Evolutionary conservation across 2,888 invertebrate species (phyloP).

Genomic region (Folsomia manolachei): DNA sequence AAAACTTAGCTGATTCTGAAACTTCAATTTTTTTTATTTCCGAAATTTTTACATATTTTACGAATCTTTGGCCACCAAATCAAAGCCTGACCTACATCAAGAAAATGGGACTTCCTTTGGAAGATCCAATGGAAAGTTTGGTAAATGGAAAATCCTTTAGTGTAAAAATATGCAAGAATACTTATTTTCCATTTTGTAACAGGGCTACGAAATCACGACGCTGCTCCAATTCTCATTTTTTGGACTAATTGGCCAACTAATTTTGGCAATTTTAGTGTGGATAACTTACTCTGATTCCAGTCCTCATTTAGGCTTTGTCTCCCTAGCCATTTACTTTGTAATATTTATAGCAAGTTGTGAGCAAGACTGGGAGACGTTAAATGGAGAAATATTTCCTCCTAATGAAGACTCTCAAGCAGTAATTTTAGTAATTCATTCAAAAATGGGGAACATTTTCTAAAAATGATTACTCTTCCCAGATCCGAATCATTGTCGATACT

Average conservation of each 20-base stretch:
- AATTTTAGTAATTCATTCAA: no score
- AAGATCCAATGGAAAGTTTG: not conserved
- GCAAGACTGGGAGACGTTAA: not conserved
- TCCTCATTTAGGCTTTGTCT: not conserved
- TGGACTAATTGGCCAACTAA: not conserved
- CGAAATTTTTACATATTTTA: no score
- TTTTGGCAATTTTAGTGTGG: not conserved
- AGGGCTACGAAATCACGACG: constrained; percentile 10
- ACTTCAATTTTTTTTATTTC: no score
- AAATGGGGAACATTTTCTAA: no score
- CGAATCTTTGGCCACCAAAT: no score
- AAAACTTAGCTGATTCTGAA: no score
- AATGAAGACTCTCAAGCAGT: not conserved
- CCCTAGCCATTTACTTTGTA: not conserved
- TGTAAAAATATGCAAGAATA: not conserved
- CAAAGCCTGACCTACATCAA: no score
- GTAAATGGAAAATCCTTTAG: not conserved
- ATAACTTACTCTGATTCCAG: not conserved
- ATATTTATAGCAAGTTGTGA: not conserved
- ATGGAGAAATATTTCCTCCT: not conserved
- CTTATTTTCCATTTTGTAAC: not conserved
- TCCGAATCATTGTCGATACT: not conserved
- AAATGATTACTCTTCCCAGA: not conserved
- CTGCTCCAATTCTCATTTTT: not conserved
- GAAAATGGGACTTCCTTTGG: no score